A percentile compares a stretch with the other conserved stretches of the same genome.
These are phyloP conservation scores for Mactromeris polynyma DNA, from an alignment of 2,888 invertebrate species.

Conservation along the genomic window DNA sequence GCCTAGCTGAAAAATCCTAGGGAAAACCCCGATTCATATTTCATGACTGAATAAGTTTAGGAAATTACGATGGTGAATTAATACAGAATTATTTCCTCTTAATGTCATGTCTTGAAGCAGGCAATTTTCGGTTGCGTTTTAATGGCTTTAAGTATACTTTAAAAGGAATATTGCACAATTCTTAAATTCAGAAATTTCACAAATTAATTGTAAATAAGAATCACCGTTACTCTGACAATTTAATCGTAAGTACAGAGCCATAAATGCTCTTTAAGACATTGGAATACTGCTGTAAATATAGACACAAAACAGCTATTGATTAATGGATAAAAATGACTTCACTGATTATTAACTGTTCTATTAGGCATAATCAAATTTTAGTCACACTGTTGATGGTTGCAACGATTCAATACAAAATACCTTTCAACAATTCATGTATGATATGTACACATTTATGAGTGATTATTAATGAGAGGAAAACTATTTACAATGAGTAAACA, in stretches of 20 bases:
- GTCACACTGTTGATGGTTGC: not conserved
- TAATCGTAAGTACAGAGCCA: not conserved
- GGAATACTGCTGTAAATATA: not conserved
- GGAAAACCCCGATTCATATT: too few species aligned
- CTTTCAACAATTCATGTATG: conserved; percentile 2
- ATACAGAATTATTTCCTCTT: too few species aligned
- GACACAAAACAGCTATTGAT: not conserved
- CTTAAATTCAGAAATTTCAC: not conserved
- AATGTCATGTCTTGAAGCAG: too few species aligned
- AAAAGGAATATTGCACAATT: not conserved
- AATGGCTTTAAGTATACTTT: too few species aligned
- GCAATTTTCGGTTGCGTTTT: too few species aligned
- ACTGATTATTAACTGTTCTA: not conserved
- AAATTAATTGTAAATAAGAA: not conserved
- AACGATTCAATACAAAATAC: not conserved
- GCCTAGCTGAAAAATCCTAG: too few species aligned
- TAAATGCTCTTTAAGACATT: not conserved
- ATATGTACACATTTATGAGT: not conserved
- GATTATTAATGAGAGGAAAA: not conserved
- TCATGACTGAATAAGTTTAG: too few species aligned
- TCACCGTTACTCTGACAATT: not conserved
- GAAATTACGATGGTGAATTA: too few species aligned
- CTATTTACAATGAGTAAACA: not conserved
- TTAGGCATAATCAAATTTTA: not conserved
- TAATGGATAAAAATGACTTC: not conserved